These are phyloP conservation scores for Uria aalge DNA, from an alignment of 2,113 vertebrate genomes.

Conservation along the genomic window DNA sequence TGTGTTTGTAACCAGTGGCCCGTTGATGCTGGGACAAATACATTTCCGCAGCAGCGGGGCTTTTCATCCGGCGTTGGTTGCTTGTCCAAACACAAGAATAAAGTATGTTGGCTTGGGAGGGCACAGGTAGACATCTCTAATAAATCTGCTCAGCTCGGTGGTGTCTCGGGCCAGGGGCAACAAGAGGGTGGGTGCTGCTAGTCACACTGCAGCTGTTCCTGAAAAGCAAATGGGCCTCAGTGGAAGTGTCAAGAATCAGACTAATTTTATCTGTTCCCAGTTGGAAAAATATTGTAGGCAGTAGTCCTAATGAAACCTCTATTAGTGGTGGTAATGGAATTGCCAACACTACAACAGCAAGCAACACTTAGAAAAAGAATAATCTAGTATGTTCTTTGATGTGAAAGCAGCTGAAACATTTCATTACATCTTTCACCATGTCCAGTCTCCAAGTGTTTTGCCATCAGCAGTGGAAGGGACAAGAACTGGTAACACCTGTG, in stretches of 20 bases:
- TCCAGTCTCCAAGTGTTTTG: not conserved
- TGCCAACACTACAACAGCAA: not conserved
- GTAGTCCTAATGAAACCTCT: not conserved
- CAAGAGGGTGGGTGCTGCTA: not conserved
- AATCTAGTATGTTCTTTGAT: not conserved
- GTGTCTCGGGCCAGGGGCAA: accelerated
- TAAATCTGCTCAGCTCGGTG: accelerated
- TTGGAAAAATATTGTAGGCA: not conserved
- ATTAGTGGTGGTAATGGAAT: accelerated
- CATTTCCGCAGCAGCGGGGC: accelerated
- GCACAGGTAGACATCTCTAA: accelerated
- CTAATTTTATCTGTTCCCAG: not conserved
- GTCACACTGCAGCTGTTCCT: not conserved
- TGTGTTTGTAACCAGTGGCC: not conserved
- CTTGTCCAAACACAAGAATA: accelerated
- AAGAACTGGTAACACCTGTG: not conserved
- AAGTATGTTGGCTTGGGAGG: not conserved
- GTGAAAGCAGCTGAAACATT: not conserved
- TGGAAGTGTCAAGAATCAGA: not conserved
- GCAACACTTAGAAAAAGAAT: not conserved
- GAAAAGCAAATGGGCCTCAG: not conserved
- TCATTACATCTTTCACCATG: accelerated
- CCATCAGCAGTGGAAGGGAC: not conserved
- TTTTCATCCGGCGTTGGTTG: too few relatives aligned
- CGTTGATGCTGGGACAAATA: accelerated